Conservation (phyloP, 2,888 invertebrate genomes). For the Oasisia sp. region DNA sequence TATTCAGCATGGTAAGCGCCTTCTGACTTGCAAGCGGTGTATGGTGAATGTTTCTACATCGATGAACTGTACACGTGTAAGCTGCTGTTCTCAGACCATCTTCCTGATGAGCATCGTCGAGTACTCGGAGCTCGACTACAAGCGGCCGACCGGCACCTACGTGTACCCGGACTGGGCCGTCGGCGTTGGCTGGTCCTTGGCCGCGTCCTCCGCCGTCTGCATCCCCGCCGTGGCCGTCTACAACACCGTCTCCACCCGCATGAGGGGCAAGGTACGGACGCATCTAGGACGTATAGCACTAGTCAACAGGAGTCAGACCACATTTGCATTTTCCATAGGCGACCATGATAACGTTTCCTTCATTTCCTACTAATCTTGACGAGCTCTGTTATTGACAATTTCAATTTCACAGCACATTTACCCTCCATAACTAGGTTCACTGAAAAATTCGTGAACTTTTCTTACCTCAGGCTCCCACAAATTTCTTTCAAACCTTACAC, state of each 20-base stretch:
- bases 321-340: no score
- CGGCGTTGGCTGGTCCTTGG: slow-evolving; percentile 55
- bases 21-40: not conserved
- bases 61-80: not conserved
- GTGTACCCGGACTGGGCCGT: slow-evolving; percentile 67
- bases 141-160: slow-evolving; percentile 55
- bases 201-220: slow-evolving; percentile 36
- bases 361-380: no score
- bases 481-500: no score
- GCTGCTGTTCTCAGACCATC: slow-evolving; percentile 46
- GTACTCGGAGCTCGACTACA: slow-evolving; percentile 61
- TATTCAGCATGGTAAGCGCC: not conserved
- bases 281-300: not conserved
- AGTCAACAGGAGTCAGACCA: no score
- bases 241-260: slow-evolving; percentile 27
- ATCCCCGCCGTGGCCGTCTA: slow-evolving; percentile 39
- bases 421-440: no score
- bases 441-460: no score
- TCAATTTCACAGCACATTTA: no score
- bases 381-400: no score
- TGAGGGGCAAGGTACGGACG: slow-evolving; percentile 23
- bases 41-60: not conserved
- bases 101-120: slow-evolving; percentile 57
- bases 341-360: no score
- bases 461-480: no score